Evolutionary conservation across 2,888 invertebrate species (phyloP), one percentile per base, ranked within the genome.

Genomic region (Horisme vitalbata): DNA sequence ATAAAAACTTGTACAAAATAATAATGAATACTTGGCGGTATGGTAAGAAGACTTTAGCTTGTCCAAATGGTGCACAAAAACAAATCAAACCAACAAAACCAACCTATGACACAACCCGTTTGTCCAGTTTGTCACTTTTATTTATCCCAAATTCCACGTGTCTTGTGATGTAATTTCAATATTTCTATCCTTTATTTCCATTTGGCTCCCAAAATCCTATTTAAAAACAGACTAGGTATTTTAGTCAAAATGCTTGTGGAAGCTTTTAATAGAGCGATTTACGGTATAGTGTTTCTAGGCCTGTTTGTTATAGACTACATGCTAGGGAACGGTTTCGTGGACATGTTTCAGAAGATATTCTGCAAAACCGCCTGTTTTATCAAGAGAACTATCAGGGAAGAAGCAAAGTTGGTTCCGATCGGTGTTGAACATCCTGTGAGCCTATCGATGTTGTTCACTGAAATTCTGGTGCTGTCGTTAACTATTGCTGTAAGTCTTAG

Each of bases 251-350:
- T 83, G 83, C 32, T 73, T 44, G 50, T 59, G 6, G 49, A 67
- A 27, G 39, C 59, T 0, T 44, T 63, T 12, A 68, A 62, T 10
- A 37, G 58, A 1, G 23, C 61, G 1, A 9, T 75, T 0, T 79
- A 75, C 30, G 59, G 66, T 0, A 41, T 52, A 2, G 63, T 76
- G 11, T 57, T 84, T 3, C 7, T 75, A 0, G 74, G 74, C 31
- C 55, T 86, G 0, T 63, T 84, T n/a, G 9, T 71, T 3, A 45
- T 83, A 0, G 84, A 86, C 44, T 76, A 74, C 24, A 12, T 68
- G 3, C 44, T 85, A 1, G 87, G 84, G 1, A 79, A 83, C 60
- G 86, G 83, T 0, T 70, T 83, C 20, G 59, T 79, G 2, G 72
- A 75, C 4, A 60, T 75, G 41, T 60, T 71, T 3, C 71, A 70